phyloP scores from a whole-genome alignment of 2,888 invertebrate species.

The Harmothoe impar region DNA sequence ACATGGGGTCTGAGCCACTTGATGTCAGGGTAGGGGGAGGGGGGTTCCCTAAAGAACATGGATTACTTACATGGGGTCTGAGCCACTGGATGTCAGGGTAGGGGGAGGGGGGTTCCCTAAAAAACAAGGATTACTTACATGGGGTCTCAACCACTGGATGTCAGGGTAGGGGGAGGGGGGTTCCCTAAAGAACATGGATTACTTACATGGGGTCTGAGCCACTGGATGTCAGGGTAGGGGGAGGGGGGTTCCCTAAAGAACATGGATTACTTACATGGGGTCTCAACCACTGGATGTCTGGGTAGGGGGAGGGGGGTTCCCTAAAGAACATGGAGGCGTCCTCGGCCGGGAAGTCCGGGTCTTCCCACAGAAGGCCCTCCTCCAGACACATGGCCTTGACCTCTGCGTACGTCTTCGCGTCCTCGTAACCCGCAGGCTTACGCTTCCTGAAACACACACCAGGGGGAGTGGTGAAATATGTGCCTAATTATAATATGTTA shows the following conservation, averaged over 20 bases:
- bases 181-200: too few species aligned
- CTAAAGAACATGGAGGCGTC: slow-evolving; percentile 93
- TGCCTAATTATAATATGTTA: background rate
- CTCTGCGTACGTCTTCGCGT: slow-evolving; percentile 93
- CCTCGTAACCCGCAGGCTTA: slow-evolving; percentile 45
- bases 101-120: slow-evolving; percentile 91
- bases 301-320: slow-evolving; percentile 88
- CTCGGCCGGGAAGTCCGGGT: slow-evolving; percentile 93
- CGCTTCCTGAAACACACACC: slow-evolving; percentile 7
- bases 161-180: too few species aligned
- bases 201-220: too few species aligned
- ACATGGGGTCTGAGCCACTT: too few species aligned
- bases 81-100: slow-evolving; percentile 91
- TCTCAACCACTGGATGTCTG: slow-evolving; percentile 93
- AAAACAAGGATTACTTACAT: too few species aligned
- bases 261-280: slow-evolving; percentile 88
- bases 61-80: slow-evolving; percentile 89
- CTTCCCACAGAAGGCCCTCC: slow-evolving; percentile 92
- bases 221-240: too few species aligned
- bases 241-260: too few species aligned
- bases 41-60: too few species aligned
- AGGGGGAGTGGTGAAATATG: background rate
- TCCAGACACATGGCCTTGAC: slow-evolving; percentile 90
- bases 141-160: too few species aligned
- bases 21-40: too few species aligned